A percentile compares a stretch with the other conserved stretches of the same genome.
phyloP scores from a whole-genome alignment of 2,888 invertebrate genomes.

The Thereva nobilitata region DNA sequence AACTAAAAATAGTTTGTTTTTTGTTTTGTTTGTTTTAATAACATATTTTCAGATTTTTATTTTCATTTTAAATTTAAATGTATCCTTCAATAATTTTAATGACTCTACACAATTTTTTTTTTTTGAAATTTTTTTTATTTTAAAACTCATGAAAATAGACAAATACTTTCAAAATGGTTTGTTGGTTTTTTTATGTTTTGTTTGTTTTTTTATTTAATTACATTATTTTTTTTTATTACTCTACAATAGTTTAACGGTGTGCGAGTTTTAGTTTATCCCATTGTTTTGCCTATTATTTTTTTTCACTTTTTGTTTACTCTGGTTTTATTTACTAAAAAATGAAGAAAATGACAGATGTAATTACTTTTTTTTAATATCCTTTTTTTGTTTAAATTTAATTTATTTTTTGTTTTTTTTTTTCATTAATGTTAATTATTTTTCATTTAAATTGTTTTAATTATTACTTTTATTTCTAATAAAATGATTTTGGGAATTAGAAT shows the following conservation, averaged over 20 bases:
- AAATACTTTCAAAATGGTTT: slow-evolving; percentile 18
- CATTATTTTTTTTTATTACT: too few relatives aligned
- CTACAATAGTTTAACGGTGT: not conserved
- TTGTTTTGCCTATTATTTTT: slow-evolving; percentile 14
- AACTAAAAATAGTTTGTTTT: slow-evolving; percentile 26
- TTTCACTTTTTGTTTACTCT: slow-evolving; percentile 7
- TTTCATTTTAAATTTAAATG: too few relatives aligned
- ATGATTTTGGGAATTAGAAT: slow-evolving; percentile 25
- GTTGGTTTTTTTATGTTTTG: slow-evolving; percentile 23
- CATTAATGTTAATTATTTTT: not conserved
- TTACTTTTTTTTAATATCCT: slow-evolving; percentile 5
- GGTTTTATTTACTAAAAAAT: slow-evolving; percentile 22
- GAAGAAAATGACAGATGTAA: slow-evolving; percentile 23
- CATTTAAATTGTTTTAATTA: slow-evolving; percentile 2
- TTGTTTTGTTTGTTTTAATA: slow-evolving; percentile 6
- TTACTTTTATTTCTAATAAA: slow-evolving; percentile 28
- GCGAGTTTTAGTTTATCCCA: slow-evolving; percentile 28
- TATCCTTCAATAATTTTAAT: slow-evolving; percentile 3
- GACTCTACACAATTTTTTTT: slow-evolving; percentile 27
- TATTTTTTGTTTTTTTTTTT: not conserved
- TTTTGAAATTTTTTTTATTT: slow-evolving; percentile 3
- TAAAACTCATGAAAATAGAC: slow-evolving; percentile 12
- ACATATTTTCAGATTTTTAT: slow-evolving; percentile 13
- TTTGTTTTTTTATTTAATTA: slow-evolving; percentile 7
- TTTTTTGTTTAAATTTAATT: not conserved